A percentile compares a stretch with the other conserved stretches of the same genome.
phyloP scores from a whole-genome alignment of 1,140 invertebrate genomes.

The roundworm (Caenorhabditis elegans) region WBcel235 BX284605.5:7178001-7178500 shows the following conservation, averaged over 20 bases:
- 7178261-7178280: background rate
- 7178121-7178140: no score
- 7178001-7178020: no score
- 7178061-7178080: no score
- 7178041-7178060: no score
- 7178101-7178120: no score
- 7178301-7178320: background rate
- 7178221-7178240: background rate
- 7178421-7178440: constrained; percentile 37
- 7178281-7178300: background rate
- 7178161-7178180: no score
- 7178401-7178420: background rate
- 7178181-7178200: no score
- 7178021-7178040: background rate
- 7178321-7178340: constrained; percentile 30
- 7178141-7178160: no score
- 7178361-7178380: constrained; percentile 12
- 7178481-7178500: constrained; percentile 49
- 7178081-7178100: no score
- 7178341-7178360: constrained; percentile 31
- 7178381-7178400: background rate
- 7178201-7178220: no score
- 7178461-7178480: constrained; percentile 48
- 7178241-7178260: constrained; percentile 14
- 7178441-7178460: constrained; percentile 48